Percentiles rank a stretch among this genome's conserved stretches.
These are phyloP conservation scores for Anguilla obscura DNA, from an alignment of 2,797 vertebrate genomes.

Conservation along the genomic window DNA sequence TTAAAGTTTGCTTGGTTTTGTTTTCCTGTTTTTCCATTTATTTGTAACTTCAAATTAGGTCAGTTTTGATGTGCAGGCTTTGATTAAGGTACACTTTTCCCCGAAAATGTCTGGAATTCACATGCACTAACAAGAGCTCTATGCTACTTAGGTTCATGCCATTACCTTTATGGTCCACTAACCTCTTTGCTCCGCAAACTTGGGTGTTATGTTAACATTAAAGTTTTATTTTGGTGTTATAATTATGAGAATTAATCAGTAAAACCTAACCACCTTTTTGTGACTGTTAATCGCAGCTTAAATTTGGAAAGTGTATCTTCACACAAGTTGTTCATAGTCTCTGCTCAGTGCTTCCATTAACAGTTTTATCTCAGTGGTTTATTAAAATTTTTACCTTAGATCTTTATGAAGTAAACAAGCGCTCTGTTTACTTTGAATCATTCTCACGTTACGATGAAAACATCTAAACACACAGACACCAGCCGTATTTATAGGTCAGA, in stretches of 20 bases:
- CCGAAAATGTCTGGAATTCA: slow-evolving; percentile 1
- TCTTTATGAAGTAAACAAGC: neutral
- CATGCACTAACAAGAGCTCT: slow-evolving; percentile 20
- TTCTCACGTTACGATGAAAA: neutral
- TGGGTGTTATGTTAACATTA: neutral
- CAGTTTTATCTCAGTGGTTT: neutral
- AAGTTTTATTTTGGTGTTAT: neutral
- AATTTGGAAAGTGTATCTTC: neutral
- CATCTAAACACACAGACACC: neutral
- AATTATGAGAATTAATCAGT: neutral
- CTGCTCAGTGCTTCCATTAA: neutral
- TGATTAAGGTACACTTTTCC: slow-evolving; percentile 39
- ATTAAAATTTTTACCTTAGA: no score
- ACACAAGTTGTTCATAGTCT: neutral
- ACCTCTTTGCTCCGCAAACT: neutral
- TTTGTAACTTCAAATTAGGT: slow-evolving; percentile 49
- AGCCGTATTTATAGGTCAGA: neutral
- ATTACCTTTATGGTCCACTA: slow-evolving; percentile 29
- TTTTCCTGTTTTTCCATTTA: slow-evolving; percentile 26
- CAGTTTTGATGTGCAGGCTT: slow-evolving; percentile 47
- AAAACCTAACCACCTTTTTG: neutral
- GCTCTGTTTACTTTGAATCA: neutral
- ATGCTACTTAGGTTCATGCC: neutral
- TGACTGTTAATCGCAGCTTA: neutral
- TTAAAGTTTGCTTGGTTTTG: slow-evolving; percentile 46